phyloP scores from a whole-genome alignment of 1,140 invertebrate genomes.

The Habropoda laboriosa region DNA sequence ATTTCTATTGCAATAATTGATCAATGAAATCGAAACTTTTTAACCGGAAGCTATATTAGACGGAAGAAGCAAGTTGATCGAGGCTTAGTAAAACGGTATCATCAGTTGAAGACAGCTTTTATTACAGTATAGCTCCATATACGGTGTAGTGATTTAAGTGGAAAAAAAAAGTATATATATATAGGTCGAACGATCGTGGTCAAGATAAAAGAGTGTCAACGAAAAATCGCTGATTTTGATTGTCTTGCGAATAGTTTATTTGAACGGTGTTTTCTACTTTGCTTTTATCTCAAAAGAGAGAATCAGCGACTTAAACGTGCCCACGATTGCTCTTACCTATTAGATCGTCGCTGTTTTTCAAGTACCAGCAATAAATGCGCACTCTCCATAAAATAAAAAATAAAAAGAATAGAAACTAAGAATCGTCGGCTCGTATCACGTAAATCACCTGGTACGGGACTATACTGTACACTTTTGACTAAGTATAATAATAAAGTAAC shows the following conservation, averaged over 20 bases:
- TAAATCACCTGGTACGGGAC: conserved; percentile 71
- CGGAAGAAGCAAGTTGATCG: conserved; percentile 16
- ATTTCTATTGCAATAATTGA: conserved; percentile 25
- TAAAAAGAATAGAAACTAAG: conserved; percentile 14
- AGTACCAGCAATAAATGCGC: conserved; percentile 55
- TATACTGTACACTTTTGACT: conserved; percentile 74
- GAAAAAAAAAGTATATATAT: not conserved
- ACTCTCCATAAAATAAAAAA: conserved; percentile 26
- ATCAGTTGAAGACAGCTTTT: conserved; percentile 73
- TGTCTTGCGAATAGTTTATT: not conserved
- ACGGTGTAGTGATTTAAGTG: conserved; percentile 49
- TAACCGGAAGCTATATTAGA: not conserved
- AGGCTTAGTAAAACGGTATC: conserved; percentile 64
- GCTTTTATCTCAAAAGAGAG: not conserved
- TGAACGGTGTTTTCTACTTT: not conserved
- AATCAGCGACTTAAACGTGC: not conserved
- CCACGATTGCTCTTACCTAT: conserved; percentile 24
- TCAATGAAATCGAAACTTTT: not conserved
- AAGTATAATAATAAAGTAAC: conserved; percentile 70
- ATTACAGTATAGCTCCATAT: conserved; percentile 69
- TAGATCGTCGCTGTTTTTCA: conserved; percentile 37
- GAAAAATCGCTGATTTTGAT: not conserved
- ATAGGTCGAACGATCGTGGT: conserved; percentile 22
- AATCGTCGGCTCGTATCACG: conserved; percentile 33
- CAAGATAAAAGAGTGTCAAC: not conserved